These are phyloP conservation scores for Belonocnema kinseyi DNA, from an alignment of 1,140 invertebrate genomes.

Conservation along the genomic window DNA sequence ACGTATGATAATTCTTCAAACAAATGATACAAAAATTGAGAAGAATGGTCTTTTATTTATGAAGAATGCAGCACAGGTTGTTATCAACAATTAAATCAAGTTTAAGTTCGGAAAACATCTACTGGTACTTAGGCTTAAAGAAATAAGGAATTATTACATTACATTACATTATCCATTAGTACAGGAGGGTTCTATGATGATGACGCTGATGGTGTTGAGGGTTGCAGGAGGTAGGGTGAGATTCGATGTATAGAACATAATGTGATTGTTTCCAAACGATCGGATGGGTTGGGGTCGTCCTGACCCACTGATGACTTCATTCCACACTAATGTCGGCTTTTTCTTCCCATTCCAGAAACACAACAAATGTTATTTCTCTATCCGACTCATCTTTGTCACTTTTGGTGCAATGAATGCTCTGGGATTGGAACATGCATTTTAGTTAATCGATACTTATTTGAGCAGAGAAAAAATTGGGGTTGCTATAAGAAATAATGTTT, in stretches of 20 bases:
- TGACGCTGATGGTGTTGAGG: conserved; percentile 33
- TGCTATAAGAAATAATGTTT: too few relatives aligned
- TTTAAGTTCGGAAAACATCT: too few relatives aligned
- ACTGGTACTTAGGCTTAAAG: conserved; percentile 53
- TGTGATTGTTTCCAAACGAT: conserved; percentile 75
- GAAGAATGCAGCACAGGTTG: too few relatives aligned
- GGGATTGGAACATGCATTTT: too few relatives aligned
- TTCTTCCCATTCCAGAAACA: conserved; percentile 42
- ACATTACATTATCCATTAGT: conserved; percentile 46
- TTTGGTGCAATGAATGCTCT: too few relatives aligned
- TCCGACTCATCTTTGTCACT: background rate
- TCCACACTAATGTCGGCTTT: conserved; percentile 61
- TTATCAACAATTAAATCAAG: too few relatives aligned
- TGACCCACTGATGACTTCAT: conserved; percentile 70
- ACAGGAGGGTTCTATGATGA: conserved; percentile 40
- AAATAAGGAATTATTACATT: conserved; percentile 73
- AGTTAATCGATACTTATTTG: too few relatives aligned
- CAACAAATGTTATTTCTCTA: conserved; percentile 16
- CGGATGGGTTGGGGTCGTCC: conserved; percentile 54
- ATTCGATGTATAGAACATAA: conserved; percentile 66
- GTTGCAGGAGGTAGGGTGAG: conserved; percentile 44
- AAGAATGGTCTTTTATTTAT: too few relatives aligned
- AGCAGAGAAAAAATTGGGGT: too few relatives aligned
- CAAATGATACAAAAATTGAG: too few relatives aligned
- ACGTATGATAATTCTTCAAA: too few relatives aligned